Percentiles rank a stretch among this genome's conserved stretches.
Conservation (phyloP, 2,888 invertebrate genomes). For the Eilema caniola region DNA sequence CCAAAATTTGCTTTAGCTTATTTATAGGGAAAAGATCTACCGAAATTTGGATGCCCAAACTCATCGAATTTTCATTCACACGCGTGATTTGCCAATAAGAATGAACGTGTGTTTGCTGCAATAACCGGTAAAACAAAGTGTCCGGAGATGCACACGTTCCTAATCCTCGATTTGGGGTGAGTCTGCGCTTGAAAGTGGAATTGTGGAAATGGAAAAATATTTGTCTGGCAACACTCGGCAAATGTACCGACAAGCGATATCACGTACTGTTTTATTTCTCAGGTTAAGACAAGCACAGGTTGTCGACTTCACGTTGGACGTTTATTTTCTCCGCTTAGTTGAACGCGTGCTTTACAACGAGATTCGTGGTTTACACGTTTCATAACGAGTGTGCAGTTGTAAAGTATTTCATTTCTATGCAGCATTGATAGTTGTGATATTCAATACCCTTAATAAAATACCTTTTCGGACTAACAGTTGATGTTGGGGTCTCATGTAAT, state of each 20-base stretch:
- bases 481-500: neutral
- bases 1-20: conserved; percentile 43
- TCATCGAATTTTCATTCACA: conserved; percentile 28
- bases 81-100: conserved; percentile 47
- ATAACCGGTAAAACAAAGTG: conserved; percentile 63
- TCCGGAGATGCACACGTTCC: conserved; percentile 62
- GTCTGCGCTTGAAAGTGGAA: conserved; percentile 73
- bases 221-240: conserved; percentile 73
- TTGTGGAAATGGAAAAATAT: conserved; percentile 82
- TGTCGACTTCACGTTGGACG: conserved; percentile 50
- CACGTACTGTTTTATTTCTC: conserved; percentile 73
- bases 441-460: neutral
- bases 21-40: conserved; percentile 16
- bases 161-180: conserved; percentile 79
- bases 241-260: conserved; percentile 50
- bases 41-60: conserved; percentile 20
- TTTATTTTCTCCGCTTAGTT: conserved; percentile 51
- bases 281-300: conserved; percentile 67
- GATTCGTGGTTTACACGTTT: conserved; percentile 44
- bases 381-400: neutral
- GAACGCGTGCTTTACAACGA: conserved; percentile 57
- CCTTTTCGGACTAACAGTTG: neutral
- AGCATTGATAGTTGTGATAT: neutral
- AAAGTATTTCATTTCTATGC: neutral
- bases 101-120: conserved; percentile 42